Evolutionary conservation across 2,113 vertebrate genomes (phyloP), one percentile per base, ranked within the genome.

Genomic region (Sebastes schlegelii): DNA sequence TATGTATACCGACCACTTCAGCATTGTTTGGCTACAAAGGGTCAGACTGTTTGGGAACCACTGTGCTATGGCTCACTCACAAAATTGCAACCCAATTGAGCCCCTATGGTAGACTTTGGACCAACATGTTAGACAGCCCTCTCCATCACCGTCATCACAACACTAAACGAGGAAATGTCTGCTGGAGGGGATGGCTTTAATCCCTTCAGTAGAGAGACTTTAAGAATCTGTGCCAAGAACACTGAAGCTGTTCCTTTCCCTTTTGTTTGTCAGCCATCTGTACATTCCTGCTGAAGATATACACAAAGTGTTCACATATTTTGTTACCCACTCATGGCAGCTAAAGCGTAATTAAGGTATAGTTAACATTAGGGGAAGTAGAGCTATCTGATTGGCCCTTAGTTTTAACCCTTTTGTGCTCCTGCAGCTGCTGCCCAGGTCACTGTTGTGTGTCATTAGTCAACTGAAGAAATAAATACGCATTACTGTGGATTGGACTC

Each of bases 261-360:
- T 70, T 82, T 73, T 73, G 21, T 73, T 72, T 80, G 42, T 76
- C 70, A 61, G 78, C 84, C 87, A 89, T 89, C 91, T 91, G 87
- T 68, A 83, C 23, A 67, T 49, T 76, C 46, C 61, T 75, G 51
- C 69, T 60, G 23, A 52, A 60, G 16, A n/a, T 43, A 68, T 9
- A 57, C 48, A 49, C 19, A 74, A 6, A 57, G n/a, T 52, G 1
- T 23, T 72, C 61, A 55, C 70, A 40, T 21, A 61, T 21, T 16
- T 17, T 51, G n/a, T 16, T 10, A 34, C 62, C 17, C 49, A 42
- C 63, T 70, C 16, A 21, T 21, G 21, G 43, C 12, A 77, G 17
- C 26, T 58, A 34, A 52, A 49, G 19, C 52, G 16, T 8, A 10
- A 63, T 49, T n/a, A 16, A 65, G 4, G 48, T 16, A 14, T 10